phyloP scores from a whole-genome alignment of 2,113 vertebrate species.

The Muntiacus reevesi region DNA sequence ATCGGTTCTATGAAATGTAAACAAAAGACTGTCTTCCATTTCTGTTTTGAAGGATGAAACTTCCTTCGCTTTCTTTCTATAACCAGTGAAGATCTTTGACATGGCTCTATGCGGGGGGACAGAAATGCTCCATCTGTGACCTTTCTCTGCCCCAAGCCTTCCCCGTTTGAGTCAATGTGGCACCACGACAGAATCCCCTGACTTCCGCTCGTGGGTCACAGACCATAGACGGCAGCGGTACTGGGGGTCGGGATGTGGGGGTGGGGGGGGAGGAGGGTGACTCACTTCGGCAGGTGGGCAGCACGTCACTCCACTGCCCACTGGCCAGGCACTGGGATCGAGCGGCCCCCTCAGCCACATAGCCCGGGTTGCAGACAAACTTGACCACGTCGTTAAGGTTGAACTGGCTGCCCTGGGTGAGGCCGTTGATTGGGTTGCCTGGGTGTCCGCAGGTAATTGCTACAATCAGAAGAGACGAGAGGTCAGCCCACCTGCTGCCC shows the following conservation, averaged over 20 bases:
- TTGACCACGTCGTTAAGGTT: constrained; percentile 94
- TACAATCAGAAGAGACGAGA: constrained; percentile 68
- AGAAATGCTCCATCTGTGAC: not conserved
- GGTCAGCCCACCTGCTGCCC: not conserved
- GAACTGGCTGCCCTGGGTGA: constrained; percentile 95
- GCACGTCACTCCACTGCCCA: constrained; percentile 93
- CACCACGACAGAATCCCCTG: not conserved
- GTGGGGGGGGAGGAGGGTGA: not conserved
- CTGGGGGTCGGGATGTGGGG: not conserved
- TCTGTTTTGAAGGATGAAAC: not conserved
- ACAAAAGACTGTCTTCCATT: not conserved
- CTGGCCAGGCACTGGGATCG: constrained; percentile 92
- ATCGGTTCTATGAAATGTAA: not conserved
- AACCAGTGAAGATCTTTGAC: not conserved
- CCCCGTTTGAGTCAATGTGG: not conserved
- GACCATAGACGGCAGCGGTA: not conserved
- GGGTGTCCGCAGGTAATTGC: constrained; percentile 98
- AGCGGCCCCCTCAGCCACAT: constrained; percentile 87
- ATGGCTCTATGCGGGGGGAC: not conserved
- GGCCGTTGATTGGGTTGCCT: constrained; percentile 92
- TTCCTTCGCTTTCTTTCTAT: not conserved
- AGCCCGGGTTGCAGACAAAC: constrained; percentile 93
- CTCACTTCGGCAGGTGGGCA: constrained; percentile 95
- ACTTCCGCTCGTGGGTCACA: not conserved
- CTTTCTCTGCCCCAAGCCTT: not conserved